Base-by-base conservation (phyloP, 2,113 vertebrate species). In the Pelusios castaneus region DNA sequence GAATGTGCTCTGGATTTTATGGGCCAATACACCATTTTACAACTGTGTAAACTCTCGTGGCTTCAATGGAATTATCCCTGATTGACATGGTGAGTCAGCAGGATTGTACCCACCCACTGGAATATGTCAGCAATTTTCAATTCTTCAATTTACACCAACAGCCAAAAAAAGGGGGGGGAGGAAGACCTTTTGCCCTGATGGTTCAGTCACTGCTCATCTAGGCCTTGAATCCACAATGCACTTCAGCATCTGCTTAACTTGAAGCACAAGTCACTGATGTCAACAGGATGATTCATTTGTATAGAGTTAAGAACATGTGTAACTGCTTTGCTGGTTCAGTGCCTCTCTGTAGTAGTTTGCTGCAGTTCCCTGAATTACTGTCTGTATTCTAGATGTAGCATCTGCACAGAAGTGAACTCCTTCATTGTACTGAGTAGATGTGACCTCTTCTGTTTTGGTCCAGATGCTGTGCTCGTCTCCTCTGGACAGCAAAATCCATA, bases 81-180 rank as follows among this genome's bases (percentile, higher is more conserved):
- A n/a, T 17, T 67, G 21, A 73, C 10, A 43, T 21, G 5, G 38
- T 41, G n/a, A 21, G 38, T 11, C 21, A 41, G 38, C 38, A 4
- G 6, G 25, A 29, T 75, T 41, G 6, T 75, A 6, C 41, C 12
- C 41, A 27, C 73, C 24, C 2, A 21, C 41, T 75, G 24, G 41
- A 27, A 75, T 27, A 13, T 8, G 41, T 38, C 38, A 45, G 73
- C 73, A 45, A 38, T 75, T 75, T 75, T 75, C 41, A 27, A 11
- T 27, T 75, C 41, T 45, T 24, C 5, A 75, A 27, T 10, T 25
- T 45, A 14, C 41, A 6, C 8, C 73, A 8, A 14, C 19, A n/a
- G n/a, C n/a, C n/a, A n/a, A n/a, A n/a, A n/a, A n/a, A n/a, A n/a
- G 9, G 41, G 34, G 1, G 16, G 1, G 1, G 12, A 75, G 25